phyloP scores from a whole-genome alignment of 2,888 invertebrate species.

The Drosophila hamatofila region DNA sequence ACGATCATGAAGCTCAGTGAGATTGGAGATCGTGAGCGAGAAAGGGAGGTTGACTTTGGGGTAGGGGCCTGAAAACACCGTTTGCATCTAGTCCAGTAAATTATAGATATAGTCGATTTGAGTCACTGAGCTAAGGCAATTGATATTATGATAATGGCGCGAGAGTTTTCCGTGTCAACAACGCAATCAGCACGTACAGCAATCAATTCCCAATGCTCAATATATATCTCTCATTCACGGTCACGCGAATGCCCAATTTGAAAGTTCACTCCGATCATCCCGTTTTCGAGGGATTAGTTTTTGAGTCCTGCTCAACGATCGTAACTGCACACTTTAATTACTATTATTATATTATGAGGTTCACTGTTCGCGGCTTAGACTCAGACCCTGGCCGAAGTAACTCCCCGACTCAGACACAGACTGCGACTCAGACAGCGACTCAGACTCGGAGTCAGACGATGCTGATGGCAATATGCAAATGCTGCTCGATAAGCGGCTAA shows the following conservation, averaged over 20 bases:
- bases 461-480: slow-evolving; percentile 70
- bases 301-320: not conserved
- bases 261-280: not conserved
- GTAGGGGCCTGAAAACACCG: not conserved
- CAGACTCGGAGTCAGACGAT: slow-evolving; percentile 42
- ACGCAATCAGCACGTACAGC: slow-evolving; percentile 25
- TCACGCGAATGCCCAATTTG: slow-evolving; percentile 8
- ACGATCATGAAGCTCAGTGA: not conserved
- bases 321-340: not conserved
- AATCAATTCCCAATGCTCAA: slow-evolving; percentile 18
- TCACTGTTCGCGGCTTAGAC: slow-evolving; percentile 8
- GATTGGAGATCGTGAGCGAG: not conserved
- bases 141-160: slow-evolving; percentile 54
- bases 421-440: slow-evolving; percentile 28
- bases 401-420: slow-evolving; percentile 32
- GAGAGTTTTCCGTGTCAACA: slow-evolving; percentile 54
- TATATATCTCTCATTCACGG: slow-evolving; percentile 34
- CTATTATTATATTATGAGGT: no score
- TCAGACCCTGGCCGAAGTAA: slow-evolving; percentile 40
- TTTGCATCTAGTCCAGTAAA: slow-evolving; percentile 54
- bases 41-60: not conserved
- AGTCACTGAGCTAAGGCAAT: slow-evolving; percentile 30
- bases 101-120: slow-evolving; percentile 46
- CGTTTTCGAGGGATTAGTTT: not conserved
- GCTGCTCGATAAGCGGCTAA: slow-evolving; percentile 47